Conservation (phyloP, 2,888 invertebrate species). For the Tetragnatha montana region DNA sequence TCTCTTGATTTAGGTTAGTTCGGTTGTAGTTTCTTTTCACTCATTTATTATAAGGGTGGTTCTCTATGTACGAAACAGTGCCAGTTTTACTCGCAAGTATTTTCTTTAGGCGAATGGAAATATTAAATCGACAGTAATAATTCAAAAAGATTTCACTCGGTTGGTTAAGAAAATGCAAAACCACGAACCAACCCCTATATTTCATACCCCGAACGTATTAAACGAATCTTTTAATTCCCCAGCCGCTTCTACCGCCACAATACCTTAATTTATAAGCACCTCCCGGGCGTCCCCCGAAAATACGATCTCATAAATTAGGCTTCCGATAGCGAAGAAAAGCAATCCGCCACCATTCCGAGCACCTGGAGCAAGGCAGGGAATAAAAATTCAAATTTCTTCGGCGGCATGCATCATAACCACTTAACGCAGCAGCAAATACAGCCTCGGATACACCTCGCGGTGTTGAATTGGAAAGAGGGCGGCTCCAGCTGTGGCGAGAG, state of each 20-base stretch:
- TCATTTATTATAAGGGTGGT: too few species aligned
- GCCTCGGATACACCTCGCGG: neutral
- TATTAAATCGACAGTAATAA: too few species aligned
- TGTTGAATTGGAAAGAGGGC: slow-evolving; percentile 56
- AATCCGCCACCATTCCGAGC: slow-evolving; percentile 31
- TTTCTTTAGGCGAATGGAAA: too few species aligned
- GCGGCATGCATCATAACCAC: slow-evolving; percentile 24
- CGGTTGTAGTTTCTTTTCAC: too few species aligned
- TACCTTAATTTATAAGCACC: neutral
- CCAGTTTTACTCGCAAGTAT: too few species aligned
- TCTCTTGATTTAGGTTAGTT: too few species aligned
- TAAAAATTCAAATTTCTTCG: slow-evolving; percentile 63
- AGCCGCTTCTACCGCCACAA: neutral
- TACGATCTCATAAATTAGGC: slow-evolving; percentile 43
- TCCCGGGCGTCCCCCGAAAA: neutral
- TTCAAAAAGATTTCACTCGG: too few species aligned
- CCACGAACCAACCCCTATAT: neutral
- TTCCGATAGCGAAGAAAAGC: slow-evolving; percentile 22
- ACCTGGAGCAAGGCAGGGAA: slow-evolving; percentile 36
- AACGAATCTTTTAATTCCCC: neutral
- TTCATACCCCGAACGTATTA: neutral
- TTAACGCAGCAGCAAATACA: neutral
- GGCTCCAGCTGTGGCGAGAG: slow-evolving; percentile 43
- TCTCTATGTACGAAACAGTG: too few species aligned
- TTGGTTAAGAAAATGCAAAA: too few species aligned